Evolutionary conservation across 2,113 vertebrate species (phyloP).

Genomic region (Corythornis cristatus): DNA sequence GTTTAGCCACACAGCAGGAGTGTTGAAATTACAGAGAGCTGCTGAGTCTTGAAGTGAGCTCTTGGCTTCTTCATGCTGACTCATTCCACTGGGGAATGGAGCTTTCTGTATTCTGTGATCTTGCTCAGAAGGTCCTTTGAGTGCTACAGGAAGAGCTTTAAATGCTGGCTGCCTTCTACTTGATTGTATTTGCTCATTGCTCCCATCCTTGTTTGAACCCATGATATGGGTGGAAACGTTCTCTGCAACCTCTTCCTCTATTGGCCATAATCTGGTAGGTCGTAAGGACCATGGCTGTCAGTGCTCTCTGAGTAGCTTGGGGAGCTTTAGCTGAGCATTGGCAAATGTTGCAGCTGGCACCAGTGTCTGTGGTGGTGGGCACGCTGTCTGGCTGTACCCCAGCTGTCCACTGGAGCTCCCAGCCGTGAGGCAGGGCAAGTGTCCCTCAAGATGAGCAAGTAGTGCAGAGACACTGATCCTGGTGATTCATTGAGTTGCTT

Average conservation of each 20-base stretch:
- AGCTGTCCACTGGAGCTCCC: neutral
- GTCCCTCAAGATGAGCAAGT: neutral
- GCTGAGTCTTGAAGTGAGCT: neutral
- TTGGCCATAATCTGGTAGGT: neutral
- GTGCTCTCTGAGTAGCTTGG: neutral
- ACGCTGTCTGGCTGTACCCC: neutral
- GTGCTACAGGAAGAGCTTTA: neutral
- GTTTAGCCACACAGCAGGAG: neutral
- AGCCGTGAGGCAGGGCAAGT: neutral
- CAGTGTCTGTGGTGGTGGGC: neutral
- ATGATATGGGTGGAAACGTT: neutral
- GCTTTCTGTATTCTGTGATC: neutral
- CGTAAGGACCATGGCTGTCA: rapidly evolving
- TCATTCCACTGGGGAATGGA: neutral
- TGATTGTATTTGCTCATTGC: neutral
- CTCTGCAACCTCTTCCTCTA: neutral
- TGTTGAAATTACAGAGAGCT: neutral
- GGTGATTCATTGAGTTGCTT: neutral
- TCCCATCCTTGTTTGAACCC: neutral
- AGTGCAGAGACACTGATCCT: neutral
- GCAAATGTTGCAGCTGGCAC: neutral
- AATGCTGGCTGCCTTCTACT: neutral
- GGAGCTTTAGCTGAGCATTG: neutral
- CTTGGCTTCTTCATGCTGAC: neutral
- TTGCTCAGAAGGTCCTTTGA: neutral